Evolutionary conservation across 53 echinoderm and acorn worm genomes (phyloP), one percentile per base, ranked within the genome.

Genomic region (Astropecten irregularis): DNA sequence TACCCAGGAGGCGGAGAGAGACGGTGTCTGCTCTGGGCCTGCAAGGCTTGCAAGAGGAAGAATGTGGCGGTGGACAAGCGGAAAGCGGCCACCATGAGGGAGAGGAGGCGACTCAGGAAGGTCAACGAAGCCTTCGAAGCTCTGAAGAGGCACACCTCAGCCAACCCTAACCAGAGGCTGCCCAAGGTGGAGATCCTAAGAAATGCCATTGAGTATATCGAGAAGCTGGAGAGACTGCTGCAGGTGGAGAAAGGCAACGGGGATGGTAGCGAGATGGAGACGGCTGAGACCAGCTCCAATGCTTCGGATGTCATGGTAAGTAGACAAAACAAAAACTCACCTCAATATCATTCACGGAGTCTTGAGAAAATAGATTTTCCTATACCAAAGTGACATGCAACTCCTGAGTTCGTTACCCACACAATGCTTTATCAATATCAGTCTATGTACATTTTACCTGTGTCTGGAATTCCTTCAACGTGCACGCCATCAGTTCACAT

Each of bases 191-290:
- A 92, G 73, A 95, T 99, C 53, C 83, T 99, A 70, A 40, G 99
- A 28, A 99, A 99, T 81, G 99, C 99, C 71, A 99, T 99, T 48
- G 99, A 99, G 76, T 99, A 99, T 77, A 99, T 99, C 33, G 99
- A 94, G 59, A 99, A 94, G 68, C 49, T 99, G 67, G 99, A 99
- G 58, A 73, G 93, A 60, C 68, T 99, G 83, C 86, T 99, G 47
- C 99, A 99, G 54, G 94, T 94, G 5, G 99, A 99, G 82, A 94
- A 96, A 64, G 91, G 91, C 31, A 91, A 91, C 67, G 86, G 88
- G 46, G 96, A 96, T 56, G 72, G 73, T 25, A 91, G 86, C 37
- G 96, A 96, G 70, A 91, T 93, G 85, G 96, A 96, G 38, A 93
- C 96, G 44, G 87, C 91, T 1, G 96, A 96, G 73, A 96, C 96